Evolutionary conservation across 2,797 vertebrate species (phyloP), one percentile per base, ranked within the genome.

Genomic region (Xenopus petersii): DNA sequence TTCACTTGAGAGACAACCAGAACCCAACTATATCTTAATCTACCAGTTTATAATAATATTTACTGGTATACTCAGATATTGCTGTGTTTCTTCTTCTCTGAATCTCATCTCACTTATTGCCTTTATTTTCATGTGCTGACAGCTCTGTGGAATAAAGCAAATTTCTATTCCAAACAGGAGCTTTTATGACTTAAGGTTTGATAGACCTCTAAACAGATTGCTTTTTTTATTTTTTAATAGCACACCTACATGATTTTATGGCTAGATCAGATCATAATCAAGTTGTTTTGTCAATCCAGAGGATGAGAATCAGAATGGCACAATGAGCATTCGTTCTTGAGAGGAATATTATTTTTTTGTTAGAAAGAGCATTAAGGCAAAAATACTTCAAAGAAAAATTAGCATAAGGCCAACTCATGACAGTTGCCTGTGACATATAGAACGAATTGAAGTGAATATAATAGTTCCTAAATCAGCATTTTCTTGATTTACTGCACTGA

Each of bases 361-460:
- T 68, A 46, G n/a, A 33, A 48, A n/a, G 61, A 68, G 62, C 72
- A 42, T 64, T 36, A 64, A 30, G 68, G 65, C 17, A 33, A 73
- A 73, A 64, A 78, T 33, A 73, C 75, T 78, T 78, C 75, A 78
- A 78, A 78, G 64, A 78, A 51, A 24, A 47, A 78, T 78, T 78
- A 68, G 65, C 65, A 73, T 78, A 78, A 68, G 75, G 75, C 69
- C 70, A 78, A 78, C 65, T 70, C 65, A 73, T 73, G 58, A 60
- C 60, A 73, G 75, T 78, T 78, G 58, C 65, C 48, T 68, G 65
- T 78, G 75, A 78, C 75, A 73, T 68, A 26, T 60, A 58, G 70
- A 54, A 73, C 59, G 60, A 78, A 73, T 63, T 64, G 51, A 78
- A 78, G 75, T 62, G 68, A 64, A 78, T 73, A 64, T 78, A 73